Conservation (phyloP, 2,888 invertebrate species). For the Eurytoma adleriae region DNA sequence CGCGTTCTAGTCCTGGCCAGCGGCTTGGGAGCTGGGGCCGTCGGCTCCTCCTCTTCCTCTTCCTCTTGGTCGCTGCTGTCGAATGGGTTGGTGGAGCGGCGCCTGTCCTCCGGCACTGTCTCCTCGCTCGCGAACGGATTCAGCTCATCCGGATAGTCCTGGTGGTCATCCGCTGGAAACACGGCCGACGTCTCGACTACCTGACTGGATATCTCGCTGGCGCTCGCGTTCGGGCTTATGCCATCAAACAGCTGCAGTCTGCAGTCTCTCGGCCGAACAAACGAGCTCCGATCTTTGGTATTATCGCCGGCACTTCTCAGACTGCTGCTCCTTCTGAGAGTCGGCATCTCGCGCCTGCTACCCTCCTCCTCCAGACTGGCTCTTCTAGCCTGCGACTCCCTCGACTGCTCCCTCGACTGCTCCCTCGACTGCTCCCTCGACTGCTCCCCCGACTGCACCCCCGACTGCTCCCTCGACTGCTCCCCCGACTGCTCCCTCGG, state of each 20-base stretch:
- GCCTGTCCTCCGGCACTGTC: constrained; percentile 64
- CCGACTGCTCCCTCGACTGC: neutral
- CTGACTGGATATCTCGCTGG: neutral
- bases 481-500: neutral
- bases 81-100: constrained; percentile 80
- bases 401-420: constrained; percentile 14
- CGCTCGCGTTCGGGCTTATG: neutral
- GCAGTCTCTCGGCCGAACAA: constrained; percentile 55
- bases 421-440: constrained; percentile 18
- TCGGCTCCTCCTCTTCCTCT: constrained; percentile 51
- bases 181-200: neutral
- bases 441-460: neutral
- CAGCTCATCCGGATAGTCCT: constrained; percentile 85
- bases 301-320: constrained; percentile 56
- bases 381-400: neutral
- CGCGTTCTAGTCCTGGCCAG: constrained; percentile 38
- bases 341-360: constrained; percentile 55
- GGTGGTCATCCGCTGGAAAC: neutral
- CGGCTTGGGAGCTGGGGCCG: neutral
- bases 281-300: constrained; percentile 68
- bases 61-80: constrained; percentile 79
- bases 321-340: constrained; percentile 44
- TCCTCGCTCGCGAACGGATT: constrained; percentile 87
- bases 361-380: constrained; percentile 1
- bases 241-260: constrained; percentile 68